Evolutionary conservation across 2,888 invertebrate genomes (phyloP).

Genomic region (Tenthredo scrophulariae): DNA sequence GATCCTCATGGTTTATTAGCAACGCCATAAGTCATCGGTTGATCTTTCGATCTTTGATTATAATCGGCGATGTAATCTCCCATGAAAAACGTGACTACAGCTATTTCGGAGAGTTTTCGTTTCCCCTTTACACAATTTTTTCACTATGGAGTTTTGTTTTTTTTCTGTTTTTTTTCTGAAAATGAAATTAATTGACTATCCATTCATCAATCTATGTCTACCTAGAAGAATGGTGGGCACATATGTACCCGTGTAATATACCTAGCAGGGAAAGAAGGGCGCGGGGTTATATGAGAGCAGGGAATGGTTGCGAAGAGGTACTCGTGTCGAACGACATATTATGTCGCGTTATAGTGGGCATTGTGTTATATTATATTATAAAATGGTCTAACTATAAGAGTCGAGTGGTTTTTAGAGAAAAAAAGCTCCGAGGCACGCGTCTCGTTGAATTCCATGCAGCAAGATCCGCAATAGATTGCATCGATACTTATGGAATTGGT

Average conservation of each 20-base stretch:
- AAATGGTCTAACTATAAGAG: slow-evolving; percentile 30
- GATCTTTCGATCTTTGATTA: not conserved
- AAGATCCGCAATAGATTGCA: not conserved
- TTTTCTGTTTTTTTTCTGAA: not conserved
- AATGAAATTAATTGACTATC: not conserved
- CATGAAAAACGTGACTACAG: not conserved
- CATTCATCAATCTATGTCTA: not conserved
- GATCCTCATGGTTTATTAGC: slow-evolving; percentile 19
- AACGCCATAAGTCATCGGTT: not conserved
- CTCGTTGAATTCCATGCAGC: not conserved
- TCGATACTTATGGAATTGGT: slow-evolving; percentile 19
- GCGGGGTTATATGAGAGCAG: not conserved
- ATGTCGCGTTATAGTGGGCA: not conserved
- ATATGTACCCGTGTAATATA: not conserved
- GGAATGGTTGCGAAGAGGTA: slow-evolving; percentile 39
- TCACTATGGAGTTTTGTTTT: not conserved
- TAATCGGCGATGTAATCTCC: not conserved
- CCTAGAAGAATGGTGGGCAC: not conserved
- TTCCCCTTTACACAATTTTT: not conserved
- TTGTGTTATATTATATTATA: slow-evolving; percentile 48
- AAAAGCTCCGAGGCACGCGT: slow-evolving; percentile 28
- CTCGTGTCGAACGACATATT: slow-evolving; percentile 37
- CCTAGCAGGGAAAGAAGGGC: not conserved
- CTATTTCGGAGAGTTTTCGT: not conserved
- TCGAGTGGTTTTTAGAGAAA: slow-evolving; percentile 12